A percentile compares a stretch with the other conserved stretches of the same genome.
These are phyloP conservation scores for Bathybates hornii DNA, from an alignment of 2,113 vertebrate genomes.

Conservation along the genomic window DNA sequence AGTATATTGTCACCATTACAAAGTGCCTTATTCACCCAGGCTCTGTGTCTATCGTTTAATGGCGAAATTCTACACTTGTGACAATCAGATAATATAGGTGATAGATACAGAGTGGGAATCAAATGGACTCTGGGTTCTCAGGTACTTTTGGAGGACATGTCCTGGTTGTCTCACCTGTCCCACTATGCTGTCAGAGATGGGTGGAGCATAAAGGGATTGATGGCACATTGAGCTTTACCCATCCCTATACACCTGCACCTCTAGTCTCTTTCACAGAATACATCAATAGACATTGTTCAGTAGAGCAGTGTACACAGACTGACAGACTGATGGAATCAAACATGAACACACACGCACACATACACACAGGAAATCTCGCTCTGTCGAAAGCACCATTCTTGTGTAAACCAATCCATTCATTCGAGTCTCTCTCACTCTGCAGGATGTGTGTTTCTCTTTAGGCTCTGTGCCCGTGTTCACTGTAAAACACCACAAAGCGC, in stretches of 20 bases:
- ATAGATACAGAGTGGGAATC: neutral
- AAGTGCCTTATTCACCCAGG: neutral
- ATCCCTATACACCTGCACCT: constrained; percentile 19
- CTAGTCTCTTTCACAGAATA: constrained; percentile 8
- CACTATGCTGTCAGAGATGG: constrained; percentile 18
- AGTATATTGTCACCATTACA: neutral
- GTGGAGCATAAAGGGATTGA: constrained; percentile 38
- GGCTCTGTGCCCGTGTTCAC: constrained; percentile 11
- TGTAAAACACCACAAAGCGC: constrained; percentile 32
- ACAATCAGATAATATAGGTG: neutral
- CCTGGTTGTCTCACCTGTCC: neutral
- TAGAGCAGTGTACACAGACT: neutral
- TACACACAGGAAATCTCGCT: neutral
- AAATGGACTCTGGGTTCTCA: neutral
- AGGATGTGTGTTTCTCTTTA: neutral
- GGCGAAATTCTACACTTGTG: neutral
- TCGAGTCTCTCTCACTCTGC: neutral
- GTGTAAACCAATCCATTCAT: constrained; percentile 20
- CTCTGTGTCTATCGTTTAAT: constrained; percentile 11
- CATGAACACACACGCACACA: neutral
- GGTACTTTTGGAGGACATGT: neutral
- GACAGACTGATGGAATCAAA: constrained; percentile 30
- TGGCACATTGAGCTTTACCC: constrained; percentile 1
- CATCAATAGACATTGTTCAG: constrained; percentile 21
- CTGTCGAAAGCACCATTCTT: neutral